These are phyloP conservation scores for Microtus ochrogaster DNA, from an alignment of 2,113 vertebrate species.

Conservation along the genomic window DNA sequence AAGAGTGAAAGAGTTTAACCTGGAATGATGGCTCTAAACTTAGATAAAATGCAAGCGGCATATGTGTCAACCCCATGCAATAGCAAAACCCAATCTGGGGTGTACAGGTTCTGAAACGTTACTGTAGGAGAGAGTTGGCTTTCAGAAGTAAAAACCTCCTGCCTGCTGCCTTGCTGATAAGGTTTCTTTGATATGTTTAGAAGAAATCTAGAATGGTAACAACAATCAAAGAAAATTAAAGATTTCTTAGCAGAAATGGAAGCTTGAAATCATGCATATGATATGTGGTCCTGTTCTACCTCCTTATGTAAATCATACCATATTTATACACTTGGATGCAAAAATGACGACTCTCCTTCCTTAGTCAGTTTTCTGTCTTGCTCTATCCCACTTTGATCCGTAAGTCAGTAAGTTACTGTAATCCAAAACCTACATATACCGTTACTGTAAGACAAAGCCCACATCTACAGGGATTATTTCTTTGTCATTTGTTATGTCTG, in stretches of 20 bases:
- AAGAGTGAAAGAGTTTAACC: constrained; percentile 67
- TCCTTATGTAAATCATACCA: background rate
- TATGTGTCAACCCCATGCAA: constrained; percentile 51
- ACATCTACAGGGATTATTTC: background rate
- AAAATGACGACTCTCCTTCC: background rate
- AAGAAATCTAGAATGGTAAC: background rate
- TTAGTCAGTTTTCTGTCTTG: background rate
- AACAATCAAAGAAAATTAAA: background rate
- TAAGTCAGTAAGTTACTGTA: constrained; percentile 1
- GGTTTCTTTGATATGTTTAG: constrained; percentile 2
- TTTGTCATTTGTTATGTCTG: background rate
- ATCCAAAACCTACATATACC: background rate
- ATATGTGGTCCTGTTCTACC: background rate
- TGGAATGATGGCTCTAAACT: constrained; percentile 71
- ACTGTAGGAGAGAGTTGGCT: constrained; percentile 33
- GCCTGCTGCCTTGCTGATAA: background rate
- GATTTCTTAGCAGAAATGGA: background rate
- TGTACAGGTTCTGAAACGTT: constrained; percentile 29
- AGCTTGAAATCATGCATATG: background rate
- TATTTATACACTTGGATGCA: background rate
- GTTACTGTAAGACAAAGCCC: background rate
- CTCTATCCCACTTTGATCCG: background rate
- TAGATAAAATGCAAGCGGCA: constrained; percentile 60
- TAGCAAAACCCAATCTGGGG: constrained; percentile 16
- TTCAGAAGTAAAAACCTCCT: background rate